phyloP scores from a whole-genome alignment of 1,140 invertebrate genomes.

The Procambarus virginalis region DNA sequence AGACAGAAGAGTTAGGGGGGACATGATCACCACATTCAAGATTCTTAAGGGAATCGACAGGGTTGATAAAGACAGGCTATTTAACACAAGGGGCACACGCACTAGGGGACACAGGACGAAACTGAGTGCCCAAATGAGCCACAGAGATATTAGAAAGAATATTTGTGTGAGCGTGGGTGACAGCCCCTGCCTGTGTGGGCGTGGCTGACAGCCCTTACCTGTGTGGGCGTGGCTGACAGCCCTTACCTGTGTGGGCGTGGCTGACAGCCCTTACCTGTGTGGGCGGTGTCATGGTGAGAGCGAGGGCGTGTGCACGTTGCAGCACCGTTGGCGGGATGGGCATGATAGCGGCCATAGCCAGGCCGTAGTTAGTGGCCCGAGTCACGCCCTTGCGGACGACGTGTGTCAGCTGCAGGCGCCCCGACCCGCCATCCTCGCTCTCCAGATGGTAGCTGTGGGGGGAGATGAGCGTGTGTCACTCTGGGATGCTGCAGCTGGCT shows the following conservation, averaged over 20 bases:
- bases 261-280: constrained; percentile 17
- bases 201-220: neutral
- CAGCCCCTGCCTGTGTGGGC: too few species aligned
- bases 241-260: too few species aligned
- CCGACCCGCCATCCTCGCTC: constrained; percentile 24
- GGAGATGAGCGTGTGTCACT: neutral
- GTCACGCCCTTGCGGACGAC: constrained; percentile 49
- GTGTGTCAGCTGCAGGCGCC: constrained; percentile 40
- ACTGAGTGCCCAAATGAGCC: too few species aligned
- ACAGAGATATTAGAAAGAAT: too few species aligned
- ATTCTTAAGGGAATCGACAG: too few species aligned
- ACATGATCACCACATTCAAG: too few species aligned
- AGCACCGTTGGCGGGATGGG: constrained; percentile 52
- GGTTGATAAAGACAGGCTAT: too few species aligned
- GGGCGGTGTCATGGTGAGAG: constrained; percentile 48
- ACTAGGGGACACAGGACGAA: too few species aligned
- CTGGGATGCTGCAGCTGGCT: too few species aligned
- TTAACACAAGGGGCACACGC: too few species aligned
- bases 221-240: constrained; percentile 15
- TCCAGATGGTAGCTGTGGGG: constrained; percentile 46
- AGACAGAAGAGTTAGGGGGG: too few species aligned
- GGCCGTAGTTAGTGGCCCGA: constrained; percentile 62
- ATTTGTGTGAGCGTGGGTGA: too few species aligned
- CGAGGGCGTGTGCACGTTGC: constrained; percentile 38
- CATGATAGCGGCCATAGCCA: constrained; percentile 59